Evolutionary conservation across 2,888 invertebrate species (phyloP).

Genomic region (Steinernema hermaphroditum): DNA sequence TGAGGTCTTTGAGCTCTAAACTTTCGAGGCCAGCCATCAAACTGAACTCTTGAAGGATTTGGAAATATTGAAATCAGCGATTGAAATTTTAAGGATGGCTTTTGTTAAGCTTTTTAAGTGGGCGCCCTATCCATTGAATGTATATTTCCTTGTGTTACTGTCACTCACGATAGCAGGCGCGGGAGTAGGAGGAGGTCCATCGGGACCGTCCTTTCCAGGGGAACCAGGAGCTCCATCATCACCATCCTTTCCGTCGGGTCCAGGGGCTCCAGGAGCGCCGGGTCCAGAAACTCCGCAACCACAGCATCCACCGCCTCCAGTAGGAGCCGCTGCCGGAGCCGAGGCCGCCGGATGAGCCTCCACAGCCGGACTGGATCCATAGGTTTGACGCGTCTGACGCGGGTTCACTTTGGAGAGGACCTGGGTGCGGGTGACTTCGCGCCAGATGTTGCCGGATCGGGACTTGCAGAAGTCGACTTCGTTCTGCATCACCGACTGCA

Average conservation of each 20-base stretch:
- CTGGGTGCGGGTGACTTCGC: constrained; percentile 60
- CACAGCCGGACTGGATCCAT: not conserved
- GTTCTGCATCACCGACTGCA: constrained; percentile 55
- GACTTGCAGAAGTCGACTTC: constrained; percentile 63
- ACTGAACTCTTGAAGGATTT: too few species aligned
- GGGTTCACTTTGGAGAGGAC: constrained; percentile 43
- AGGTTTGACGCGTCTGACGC: constrained; percentile 37
- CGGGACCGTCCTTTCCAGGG: constrained; percentile 47
- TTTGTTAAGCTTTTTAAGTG: too few species aligned
- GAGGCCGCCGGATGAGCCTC: not conserved
- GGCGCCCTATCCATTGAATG: too few species aligned
- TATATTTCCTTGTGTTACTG: too few species aligned
- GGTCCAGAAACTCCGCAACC: constrained; percentile 50
- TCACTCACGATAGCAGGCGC: constrained; percentile 37
- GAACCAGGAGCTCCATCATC: not conserved
- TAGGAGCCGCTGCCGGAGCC: constrained; percentile 29
- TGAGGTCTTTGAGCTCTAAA: too few species aligned
- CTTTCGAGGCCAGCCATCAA: too few species aligned
- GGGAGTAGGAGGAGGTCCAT: constrained; percentile 47
- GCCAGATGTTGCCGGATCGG: constrained; percentile 58
- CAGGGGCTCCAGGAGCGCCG: constrained; percentile 55
- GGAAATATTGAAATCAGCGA: too few species aligned
- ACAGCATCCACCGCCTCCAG: constrained; percentile 45
- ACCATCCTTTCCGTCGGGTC: constrained; percentile 8
- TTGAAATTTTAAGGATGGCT: too few species aligned